A percentile compares a stretch with the other conserved stretches of the same genome.
phyloP scores from a whole-genome alignment of 2,888 invertebrate species.

The Sarcophaga carnaria region DNA sequence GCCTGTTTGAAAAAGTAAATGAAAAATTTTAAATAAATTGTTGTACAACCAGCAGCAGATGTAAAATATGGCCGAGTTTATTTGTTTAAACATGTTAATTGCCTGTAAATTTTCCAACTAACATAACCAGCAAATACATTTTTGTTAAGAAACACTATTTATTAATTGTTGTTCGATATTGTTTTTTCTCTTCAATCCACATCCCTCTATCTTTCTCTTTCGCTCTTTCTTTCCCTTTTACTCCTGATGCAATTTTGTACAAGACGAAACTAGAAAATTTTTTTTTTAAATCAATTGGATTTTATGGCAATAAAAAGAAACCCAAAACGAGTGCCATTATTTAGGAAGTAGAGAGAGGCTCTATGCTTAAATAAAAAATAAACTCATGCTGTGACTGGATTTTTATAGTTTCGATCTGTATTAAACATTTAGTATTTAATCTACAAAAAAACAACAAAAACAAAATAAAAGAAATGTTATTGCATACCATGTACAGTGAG shows the following conservation, averaged over 20 bases:
- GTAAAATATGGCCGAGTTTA: conserved; percentile 15
- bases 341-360: conserved; percentile 18
- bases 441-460: neutral
- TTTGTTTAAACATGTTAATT: conserved; percentile 25
- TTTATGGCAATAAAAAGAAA: neutral
- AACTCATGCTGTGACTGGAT: conserved; percentile 37
- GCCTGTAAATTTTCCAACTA: conserved; percentile 6
- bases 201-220: no score
- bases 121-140: conserved; percentile 12
- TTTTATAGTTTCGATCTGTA: conserved; percentile 7
- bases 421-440: neutral
- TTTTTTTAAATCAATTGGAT: neutral
- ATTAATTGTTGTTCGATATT: conserved; percentile 14
- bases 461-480: conserved; percentile 2
- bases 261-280: conserved; percentile 7
- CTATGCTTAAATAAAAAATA: neutral
- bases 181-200: neutral
- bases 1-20: neutral
- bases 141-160: conserved; percentile 15
- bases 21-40: conserved; percentile 13
- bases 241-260: neutral
- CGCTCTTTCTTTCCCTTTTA: neutral
- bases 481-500: no score
- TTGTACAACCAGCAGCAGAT: neutral
- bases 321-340: neutral